These are phyloP conservation scores for Hippolais icterina DNA, from an alignment of 2,113 vertebrate genomes.

Conservation along the genomic window DNA sequence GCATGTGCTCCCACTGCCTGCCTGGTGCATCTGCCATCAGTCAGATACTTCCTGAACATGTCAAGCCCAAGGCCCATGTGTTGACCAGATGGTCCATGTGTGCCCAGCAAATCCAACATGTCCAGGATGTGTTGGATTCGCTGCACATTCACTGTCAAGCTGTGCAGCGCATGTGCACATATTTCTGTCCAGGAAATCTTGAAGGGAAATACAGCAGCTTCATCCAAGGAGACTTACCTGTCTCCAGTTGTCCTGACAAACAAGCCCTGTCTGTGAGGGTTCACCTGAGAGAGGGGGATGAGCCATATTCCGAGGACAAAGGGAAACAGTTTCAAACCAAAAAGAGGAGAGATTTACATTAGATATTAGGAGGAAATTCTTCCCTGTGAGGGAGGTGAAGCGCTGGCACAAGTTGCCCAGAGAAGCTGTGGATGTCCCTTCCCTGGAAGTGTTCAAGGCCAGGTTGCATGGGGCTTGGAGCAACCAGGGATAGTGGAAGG, in stretches of 20 bases:
- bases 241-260: background rate
- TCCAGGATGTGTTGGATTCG: background rate
- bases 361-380: background rate
- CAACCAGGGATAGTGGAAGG: background rate
- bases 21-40: fast-evolving
- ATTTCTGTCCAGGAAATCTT: background rate
- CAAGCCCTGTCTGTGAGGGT: fast-evolving
- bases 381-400: background rate
- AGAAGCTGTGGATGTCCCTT: background rate
- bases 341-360: background rate
- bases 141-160: background rate
- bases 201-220: background rate
- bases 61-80: background rate
- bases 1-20: fast-evolving
- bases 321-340: background rate
- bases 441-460: background rate
- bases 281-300: background rate
- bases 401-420: background rate
- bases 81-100: background rate
- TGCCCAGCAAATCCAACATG: background rate
- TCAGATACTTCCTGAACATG: background rate
- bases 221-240: background rate
- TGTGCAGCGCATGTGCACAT: background rate
- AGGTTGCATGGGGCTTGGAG: background rate
- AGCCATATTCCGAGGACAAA: background rate